Percentiles rank a stretch among this genome's conserved stretches.
These are phyloP conservation scores for Cyclophora punctaria DNA, from an alignment of 2,888 invertebrate species.

Conservation along the genomic window DNA sequence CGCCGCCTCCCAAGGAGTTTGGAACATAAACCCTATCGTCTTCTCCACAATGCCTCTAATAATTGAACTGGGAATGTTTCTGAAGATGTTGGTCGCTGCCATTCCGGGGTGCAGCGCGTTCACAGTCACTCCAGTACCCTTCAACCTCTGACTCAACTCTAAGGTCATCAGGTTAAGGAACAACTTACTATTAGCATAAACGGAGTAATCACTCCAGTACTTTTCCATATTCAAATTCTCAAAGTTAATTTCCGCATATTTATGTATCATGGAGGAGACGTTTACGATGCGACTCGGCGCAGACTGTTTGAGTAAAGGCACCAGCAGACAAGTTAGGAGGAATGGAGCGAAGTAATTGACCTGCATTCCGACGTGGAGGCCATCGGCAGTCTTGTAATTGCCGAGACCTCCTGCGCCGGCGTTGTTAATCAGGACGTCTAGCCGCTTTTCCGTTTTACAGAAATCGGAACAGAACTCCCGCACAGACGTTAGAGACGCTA, in stretches of 20 bases:
- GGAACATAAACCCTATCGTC: conserved; percentile 57
- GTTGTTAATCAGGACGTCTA: conserved; percentile 77
- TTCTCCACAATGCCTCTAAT: conserved; percentile 41
- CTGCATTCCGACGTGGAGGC: conserved; percentile 80
- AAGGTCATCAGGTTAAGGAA: conserved; percentile 78
- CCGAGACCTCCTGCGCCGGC: conserved; percentile 70
- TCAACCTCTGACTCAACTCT: conserved; percentile 74
- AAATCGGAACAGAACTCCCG: conserved; percentile 75
- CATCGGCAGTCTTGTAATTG: conserved; percentile 76
- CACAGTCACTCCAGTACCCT: conserved; percentile 78
- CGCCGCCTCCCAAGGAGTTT: conserved; percentile 78
- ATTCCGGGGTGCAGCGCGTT: conserved; percentile 83
- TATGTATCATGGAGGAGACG: conserved; percentile 77
- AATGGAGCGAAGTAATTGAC: conserved; percentile 84
- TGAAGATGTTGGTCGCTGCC: conserved; percentile 78
- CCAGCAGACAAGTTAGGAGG: conserved; percentile 78
- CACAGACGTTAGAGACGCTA: conserved; percentile 63
- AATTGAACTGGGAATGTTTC: conserved; percentile 70
- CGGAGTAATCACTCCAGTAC: conserved; percentile 66
- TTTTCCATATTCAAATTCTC: conserved; percentile 68
- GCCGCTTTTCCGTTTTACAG: conserved; percentile 55
- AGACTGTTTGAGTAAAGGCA: conserved; percentile 70
- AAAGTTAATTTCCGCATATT: conserved; percentile 58
- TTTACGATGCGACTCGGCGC: conserved; percentile 78
- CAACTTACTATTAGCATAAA: conserved; percentile 74